Evolutionary conservation across 2,888 invertebrate species (phyloP).

Genomic region (Pyrgus malvae): DNA sequence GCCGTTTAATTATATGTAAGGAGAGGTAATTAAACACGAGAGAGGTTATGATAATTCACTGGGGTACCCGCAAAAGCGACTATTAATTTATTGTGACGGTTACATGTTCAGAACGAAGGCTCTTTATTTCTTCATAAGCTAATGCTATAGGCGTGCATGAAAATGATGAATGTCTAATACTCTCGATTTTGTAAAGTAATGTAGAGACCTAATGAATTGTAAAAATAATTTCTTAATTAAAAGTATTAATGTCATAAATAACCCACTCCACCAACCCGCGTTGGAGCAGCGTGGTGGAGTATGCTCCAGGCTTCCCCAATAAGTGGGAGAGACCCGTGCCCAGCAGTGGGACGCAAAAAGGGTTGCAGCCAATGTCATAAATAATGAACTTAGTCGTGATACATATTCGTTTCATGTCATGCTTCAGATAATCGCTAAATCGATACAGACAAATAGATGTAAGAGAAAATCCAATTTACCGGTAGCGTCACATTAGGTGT

Average conservation of each 20-base stretch:
- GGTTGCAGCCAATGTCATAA: slow-evolving; percentile 14
- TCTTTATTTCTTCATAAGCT: slow-evolving; percentile 27
- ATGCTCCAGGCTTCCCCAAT: too few species aligned
- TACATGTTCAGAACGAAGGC: slow-evolving; percentile 49
- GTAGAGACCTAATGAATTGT: neutral
- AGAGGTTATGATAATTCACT: slow-evolving; percentile 69
- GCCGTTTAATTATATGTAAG: slow-evolving; percentile 51
- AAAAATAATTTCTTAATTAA: slow-evolving; percentile 2
- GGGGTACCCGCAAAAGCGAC: slow-evolving; percentile 58
- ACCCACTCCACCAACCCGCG: too few species aligned
- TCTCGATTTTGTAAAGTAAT: slow-evolving; percentile 9
- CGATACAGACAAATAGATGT: neutral
- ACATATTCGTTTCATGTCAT: slow-evolving; percentile 1
- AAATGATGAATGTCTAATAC: slow-evolving; percentile 24
- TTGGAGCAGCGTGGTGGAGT: too few species aligned
- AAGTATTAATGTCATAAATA: slow-evolving; percentile 15
- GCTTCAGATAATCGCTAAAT: neutral
- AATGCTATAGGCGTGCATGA: slow-evolving; percentile 24
- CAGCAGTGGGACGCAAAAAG: too few species aligned
- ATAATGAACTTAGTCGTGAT: slow-evolving; percentile 13
- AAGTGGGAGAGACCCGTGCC: too few species aligned
- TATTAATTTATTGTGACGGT: slow-evolving; percentile 66
- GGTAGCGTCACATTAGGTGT: neutral
- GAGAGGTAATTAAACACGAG: slow-evolving; percentile 63
- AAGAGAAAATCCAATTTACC: slow-evolving; percentile 16